Evolutionary conservation across 2,113 vertebrate species (phyloP).

Genomic region (Megaleporinus macrocephalus): DNA sequence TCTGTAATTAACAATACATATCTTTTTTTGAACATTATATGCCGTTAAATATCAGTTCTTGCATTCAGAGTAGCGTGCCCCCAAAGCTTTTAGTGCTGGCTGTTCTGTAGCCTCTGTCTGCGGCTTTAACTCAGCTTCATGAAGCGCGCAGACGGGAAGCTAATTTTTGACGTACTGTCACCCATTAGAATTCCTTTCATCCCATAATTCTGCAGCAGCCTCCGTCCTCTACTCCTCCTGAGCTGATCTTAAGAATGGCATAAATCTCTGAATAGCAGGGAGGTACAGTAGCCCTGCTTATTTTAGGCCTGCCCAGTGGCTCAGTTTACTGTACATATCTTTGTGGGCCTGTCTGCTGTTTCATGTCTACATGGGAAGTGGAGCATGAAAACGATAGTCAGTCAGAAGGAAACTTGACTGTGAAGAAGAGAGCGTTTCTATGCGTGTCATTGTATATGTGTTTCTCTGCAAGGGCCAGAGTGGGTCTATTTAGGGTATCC

Average conservation of each 20-base stretch:
- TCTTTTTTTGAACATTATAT: neutral
- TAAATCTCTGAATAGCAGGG: constrained; percentile 23
- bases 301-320: neutral
- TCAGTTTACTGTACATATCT: constrained; percentile 35
- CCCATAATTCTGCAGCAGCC: neutral
- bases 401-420: constrained; percentile 38
- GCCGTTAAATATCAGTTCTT: neutral
- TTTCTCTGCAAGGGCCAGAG: neutral
- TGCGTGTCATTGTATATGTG: neutral
- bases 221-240: neutral
- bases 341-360: constrained; percentile 13
- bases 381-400: constrained; percentile 47
- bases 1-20: too few relatives aligned
- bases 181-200: neutral
- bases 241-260: constrained; percentile 20
- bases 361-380: constrained; percentile 50
- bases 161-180: neutral
- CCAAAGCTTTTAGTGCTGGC: neutral
- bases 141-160: neutral
- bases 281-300: constrained; percentile 9
- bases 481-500: neutral
- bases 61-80: neutral
- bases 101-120: neutral
- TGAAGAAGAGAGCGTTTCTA: neutral
- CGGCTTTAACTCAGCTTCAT: neutral